A percentile compares a stretch with the other conserved stretches of the same genome.
These are phyloP conservation scores for Emydura subglobosa DNA, from an alignment of 2,113 vertebrate species.

Conservation along the genomic window DNA sequence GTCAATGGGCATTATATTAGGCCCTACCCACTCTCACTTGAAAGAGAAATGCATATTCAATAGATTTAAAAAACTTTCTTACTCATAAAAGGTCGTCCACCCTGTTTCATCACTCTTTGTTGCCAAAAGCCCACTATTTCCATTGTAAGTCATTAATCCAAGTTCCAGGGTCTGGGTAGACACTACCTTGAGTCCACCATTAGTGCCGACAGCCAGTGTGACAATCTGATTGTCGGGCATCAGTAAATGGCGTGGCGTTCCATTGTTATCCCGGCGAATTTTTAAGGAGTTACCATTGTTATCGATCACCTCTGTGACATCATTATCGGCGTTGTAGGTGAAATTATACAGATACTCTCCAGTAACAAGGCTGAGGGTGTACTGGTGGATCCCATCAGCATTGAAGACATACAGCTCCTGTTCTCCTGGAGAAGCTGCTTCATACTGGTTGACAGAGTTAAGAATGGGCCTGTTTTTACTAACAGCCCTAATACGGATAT, in stretches of 20 bases:
- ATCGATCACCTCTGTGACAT: constrained; percentile 89
- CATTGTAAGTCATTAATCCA: constrained; percentile 94
- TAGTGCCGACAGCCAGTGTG: constrained; percentile 90
- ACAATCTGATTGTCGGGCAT: constrained; percentile 96
- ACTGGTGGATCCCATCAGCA: constrained; percentile 93
- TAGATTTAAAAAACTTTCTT: constrained; percentile 80
- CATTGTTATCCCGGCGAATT: constrained; percentile 88
- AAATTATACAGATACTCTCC: constrained; percentile 97
- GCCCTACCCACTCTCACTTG: constrained; percentile 25
- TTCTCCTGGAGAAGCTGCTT: constrained; percentile 94
- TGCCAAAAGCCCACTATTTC: constrained; percentile 93
- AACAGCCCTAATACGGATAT: constrained; percentile 96
- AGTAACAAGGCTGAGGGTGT: constrained; percentile 95
- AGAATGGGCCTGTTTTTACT: constrained; percentile 90
- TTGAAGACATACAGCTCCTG: constrained; percentile 98
- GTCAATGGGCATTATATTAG: constrained; percentile 2
- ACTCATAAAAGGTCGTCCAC: constrained; percentile 99
- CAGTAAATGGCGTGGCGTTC: constrained; percentile 91
- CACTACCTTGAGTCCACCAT: constrained; percentile 91
- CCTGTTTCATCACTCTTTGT: constrained; percentile 98
- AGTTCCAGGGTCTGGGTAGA: constrained; percentile 92
- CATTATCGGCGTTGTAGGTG: constrained; percentile 89
- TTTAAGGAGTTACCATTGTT: constrained; percentile 94
- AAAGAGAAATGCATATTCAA: constrained; percentile 61
- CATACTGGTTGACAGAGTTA: constrained; percentile 89